Evolutionary conservation across 2,797 vertebrate genomes (phyloP), one percentile per base, ranked within the genome.

Genomic region (Clamator glandarius): DNA sequence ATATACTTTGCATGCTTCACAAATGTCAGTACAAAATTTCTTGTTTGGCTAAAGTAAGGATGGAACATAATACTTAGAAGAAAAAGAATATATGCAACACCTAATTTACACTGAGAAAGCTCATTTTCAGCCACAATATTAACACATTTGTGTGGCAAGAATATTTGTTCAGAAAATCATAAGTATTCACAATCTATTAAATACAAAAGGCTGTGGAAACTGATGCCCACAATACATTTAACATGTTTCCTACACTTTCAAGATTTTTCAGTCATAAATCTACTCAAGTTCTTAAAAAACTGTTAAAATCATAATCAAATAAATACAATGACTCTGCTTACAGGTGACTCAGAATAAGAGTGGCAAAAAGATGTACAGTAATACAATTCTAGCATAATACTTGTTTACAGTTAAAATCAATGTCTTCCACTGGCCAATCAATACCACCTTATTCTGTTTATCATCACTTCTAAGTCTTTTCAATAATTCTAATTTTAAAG

Each of bases 401-500:
- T 35, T 92, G 50, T 90, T 97, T 96, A 92, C 73, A 91, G 80
- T 78, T 66, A 64, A 94, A 95, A 95, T 97, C 94, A 83, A 89
- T 96, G 79, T 87, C 46, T 95, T 93, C 62, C 59, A 92, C 46
- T 80, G 48, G 66, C 54, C 92, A 93, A 92, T 98, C 97, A 92
- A 98, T 98, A 97, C 19, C 39, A 41, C 28, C 94, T 96, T 90
- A 84, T 92, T 96, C 84, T 84, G 84, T 96, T 97, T 96, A 95
- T 96, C 89, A 95, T 76, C 84, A 50, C 89, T 89, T 86, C 87
- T 78, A 97, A 97, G 66, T 42, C 74, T 97, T 97, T 97, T 92
- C 96, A 96, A 97, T 97, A 96, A 93, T 95, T 97, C 85, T 97
- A 95, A 97, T 97, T 97, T 97, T 97, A 95, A 97, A 93, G 84